phyloP scores from a whole-genome alignment of 2,888 invertebrate genomes.

The Cordylochernes scorpioides region DNA sequence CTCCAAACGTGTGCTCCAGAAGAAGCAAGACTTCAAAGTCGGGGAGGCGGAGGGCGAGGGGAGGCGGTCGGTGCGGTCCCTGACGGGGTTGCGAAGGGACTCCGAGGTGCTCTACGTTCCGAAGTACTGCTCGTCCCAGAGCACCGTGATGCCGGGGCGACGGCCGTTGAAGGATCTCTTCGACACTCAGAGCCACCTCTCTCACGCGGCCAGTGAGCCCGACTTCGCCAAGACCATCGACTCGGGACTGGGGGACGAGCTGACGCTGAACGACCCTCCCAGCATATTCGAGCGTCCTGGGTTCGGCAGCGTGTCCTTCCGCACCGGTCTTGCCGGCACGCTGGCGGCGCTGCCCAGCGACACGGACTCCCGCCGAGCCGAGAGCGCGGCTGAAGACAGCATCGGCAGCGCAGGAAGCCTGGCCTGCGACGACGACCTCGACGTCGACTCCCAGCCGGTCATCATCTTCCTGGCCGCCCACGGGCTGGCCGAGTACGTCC shows the following conservation, averaged over 20 bases:
- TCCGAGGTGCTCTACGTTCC: conserved; percentile 72
- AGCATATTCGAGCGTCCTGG: conserved; percentile 65
- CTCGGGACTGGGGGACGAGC: conserved; percentile 32
- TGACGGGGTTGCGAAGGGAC: conserved; percentile 49
- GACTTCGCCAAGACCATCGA: conserved; percentile 32
- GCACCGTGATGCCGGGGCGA: conserved; percentile 4
- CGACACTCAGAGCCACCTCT: conserved; percentile 10
- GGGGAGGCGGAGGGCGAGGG: conserved; percentile 30
- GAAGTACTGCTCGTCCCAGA: conserved; percentile 32
- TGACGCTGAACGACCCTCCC: conserved; percentile 7
- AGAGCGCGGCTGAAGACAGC: conserved; percentile 22
- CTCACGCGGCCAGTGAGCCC: conserved; percentile 43
- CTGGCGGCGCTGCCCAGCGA: conserved; percentile 11
- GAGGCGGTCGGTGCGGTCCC: conserved; percentile 47
- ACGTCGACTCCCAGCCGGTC: conserved; percentile 28
- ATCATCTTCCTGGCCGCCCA: conserved; percentile 65
- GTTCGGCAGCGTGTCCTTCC: conserved; percentile 68
- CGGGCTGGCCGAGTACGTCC: conserved; percentile 45
- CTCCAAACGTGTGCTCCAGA: conserved; percentile 21
- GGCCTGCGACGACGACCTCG: conserved; percentile 26
- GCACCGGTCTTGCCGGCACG: conserved; percentile 23
- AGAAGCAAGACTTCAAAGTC: conserved; percentile 18
- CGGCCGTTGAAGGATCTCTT: conserved; percentile 15
- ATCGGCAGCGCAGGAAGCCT: conserved; percentile 47
- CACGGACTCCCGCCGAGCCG: conserved; percentile 9